Evolutionary conservation across 2,113 vertebrate genomes (phyloP), one percentile per base, ranked within the genome.

Genomic region (Lophura nycthemera): DNA sequence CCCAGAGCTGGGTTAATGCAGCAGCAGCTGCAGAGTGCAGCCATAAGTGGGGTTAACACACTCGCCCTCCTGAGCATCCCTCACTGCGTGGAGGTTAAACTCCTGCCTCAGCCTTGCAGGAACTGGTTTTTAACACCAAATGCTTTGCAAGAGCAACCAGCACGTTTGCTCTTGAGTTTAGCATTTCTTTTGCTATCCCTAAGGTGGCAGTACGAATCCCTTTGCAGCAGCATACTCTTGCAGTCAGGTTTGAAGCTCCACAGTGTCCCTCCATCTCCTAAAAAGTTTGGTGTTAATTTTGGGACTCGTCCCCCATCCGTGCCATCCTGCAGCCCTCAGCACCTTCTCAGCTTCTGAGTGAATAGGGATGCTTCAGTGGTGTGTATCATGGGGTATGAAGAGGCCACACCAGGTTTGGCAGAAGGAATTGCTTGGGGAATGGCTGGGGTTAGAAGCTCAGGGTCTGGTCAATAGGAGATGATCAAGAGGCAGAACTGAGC

Each of bases 151-250:
- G 69, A 69, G 69, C 25, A 60, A 78, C 64, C 27, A 66, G 82
- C 83, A 22, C 10, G 11, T 72, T 54, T n/a, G 27, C 75, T 86
- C 76, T 14, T 84, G 8, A 61, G 38, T 56, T 56, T 3, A 81
- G 94, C 94, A 52, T 71, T 96, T 95, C 95, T 86, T 38, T 61
- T 45, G 56, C 91, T 91, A 21, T 92, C 95, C 94, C 93, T 81
- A 81, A 91, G 92, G 94, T 86, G 93, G 94, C 88, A 88, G 91
- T 85, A 83, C 43, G 21, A 78, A 91, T 64, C 94, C 89, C 87
- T 30, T 80, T 3, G 69, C 72, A 27, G 89, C 89, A 52, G 76
- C 94, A 52, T 79, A 82, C 71, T 94, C 84, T 56, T 2, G 5
- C 73, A 74, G 3, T 8, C 57, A 0, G 22, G 13, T 6, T 21